These are phyloP conservation scores for Synchiropus splendidus DNA, from an alignment of 2,113 vertebrate species.

Conservation along the genomic window DNA sequence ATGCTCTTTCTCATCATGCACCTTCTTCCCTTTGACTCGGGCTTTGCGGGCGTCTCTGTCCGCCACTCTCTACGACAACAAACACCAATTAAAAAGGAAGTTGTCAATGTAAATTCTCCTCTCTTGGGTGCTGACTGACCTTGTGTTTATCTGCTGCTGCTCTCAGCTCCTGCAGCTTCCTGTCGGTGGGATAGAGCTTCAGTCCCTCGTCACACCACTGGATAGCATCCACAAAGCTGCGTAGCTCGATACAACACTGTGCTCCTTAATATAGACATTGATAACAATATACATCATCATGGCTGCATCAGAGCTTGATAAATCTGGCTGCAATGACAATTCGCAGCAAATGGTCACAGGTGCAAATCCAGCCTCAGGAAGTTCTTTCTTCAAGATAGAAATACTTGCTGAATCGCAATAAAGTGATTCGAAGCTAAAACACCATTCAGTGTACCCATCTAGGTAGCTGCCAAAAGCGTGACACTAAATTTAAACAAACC, in stretches of 20 bases:
- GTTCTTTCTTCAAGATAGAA: too few species aligned
- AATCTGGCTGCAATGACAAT: too few species aligned
- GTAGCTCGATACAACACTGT: slow-evolving; percentile 81
- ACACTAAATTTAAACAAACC: too few species aligned
- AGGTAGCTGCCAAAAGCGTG: too few species aligned
- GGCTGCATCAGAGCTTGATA: too few species aligned
- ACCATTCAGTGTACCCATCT: too few species aligned
- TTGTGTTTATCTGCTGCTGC: slow-evolving; percentile 78
- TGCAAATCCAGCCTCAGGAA: too few species aligned
- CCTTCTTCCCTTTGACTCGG: slow-evolving; percentile 72
- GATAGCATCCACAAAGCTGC: slow-evolving; percentile 71
- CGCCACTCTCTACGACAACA: slow-evolving; percentile 62
- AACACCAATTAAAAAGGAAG: slow-evolving; percentile 1
- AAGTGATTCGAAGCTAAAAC: too few species aligned
- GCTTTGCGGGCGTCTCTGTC: slow-evolving; percentile 82
- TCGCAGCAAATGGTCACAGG: too few species aligned
- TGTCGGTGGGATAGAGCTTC: slow-evolving; percentile 69
- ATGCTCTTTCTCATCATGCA: slow-evolving; percentile 58
- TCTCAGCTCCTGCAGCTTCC: slow-evolving; percentile 79
- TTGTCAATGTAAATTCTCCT: not conserved
- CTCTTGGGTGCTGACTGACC: slow-evolving; percentile 48
- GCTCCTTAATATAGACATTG: slow-evolving; percentile 65
- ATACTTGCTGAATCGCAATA: too few species aligned
- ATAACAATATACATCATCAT: too few species aligned
- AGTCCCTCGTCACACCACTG: slow-evolving; percentile 91